Evolutionary conservation across 2,888 invertebrate species (phyloP).

Genomic region (Cremastinae sp.): DNA sequence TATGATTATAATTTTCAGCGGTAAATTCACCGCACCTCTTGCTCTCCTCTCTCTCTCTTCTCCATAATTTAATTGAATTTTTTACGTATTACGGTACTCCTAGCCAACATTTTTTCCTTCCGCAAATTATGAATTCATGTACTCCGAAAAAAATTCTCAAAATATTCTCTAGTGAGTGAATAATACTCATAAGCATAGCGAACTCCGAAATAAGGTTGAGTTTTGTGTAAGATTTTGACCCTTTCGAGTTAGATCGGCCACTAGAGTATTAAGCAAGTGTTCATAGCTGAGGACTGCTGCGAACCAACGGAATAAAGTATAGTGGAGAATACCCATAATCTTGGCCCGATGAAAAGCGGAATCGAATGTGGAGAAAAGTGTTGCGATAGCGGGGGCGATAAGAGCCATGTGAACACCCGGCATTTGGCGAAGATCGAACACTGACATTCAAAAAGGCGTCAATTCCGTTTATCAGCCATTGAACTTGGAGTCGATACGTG

Average conservation of each 20-base stretch:
- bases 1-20: slow-evolving; percentile 48
- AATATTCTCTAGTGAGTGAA: neutral
- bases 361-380: too few relatives aligned
- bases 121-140: too few relatives aligned
- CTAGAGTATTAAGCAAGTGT: neutral
- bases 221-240: neutral
- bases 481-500: neutral
- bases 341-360: slow-evolving; percentile 37
- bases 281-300: neutral
- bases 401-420: slow-evolving; percentile 6
- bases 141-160: too few relatives aligned
- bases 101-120: neutral
- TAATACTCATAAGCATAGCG: neutral
- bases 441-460: slow-evolving; percentile 1
- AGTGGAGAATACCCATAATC: slow-evolving; percentile 34
- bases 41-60: too few relatives aligned
- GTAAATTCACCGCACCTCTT: slow-evolving; percentile 41
- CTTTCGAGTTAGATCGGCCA: neutral
- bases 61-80: slow-evolving; percentile 19
- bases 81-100: neutral
- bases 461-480: neutral
- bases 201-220: too few relatives aligned
- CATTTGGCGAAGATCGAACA: neutral
- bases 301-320: neutral
- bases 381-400: slow-evolving; percentile 1